A percentile compares a stretch with the other conserved stretches of the same genome.
Evolutionary conservation across 2,113 vertebrate genomes (phyloP).

Genomic region (Xenopus tropicalis): DNA sequence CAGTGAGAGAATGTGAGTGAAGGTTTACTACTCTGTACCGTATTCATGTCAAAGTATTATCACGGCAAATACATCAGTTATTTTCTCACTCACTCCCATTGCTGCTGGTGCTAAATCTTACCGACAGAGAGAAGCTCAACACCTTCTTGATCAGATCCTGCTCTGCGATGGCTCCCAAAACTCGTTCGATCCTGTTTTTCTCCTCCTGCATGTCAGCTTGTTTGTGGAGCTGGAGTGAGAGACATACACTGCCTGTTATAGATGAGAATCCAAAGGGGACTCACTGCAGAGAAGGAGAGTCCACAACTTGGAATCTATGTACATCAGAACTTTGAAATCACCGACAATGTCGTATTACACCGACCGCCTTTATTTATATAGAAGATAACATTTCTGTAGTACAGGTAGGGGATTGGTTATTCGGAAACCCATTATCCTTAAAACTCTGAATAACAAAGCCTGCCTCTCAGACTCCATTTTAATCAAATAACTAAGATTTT

Average conservation of each 20-base stretch:
- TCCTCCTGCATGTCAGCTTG: constrained; percentile 98
- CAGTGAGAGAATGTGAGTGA: no score
- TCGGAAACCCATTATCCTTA: no score
- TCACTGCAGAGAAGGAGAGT: constrained; percentile 1
- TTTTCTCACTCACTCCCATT: no score
- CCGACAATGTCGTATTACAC: no score
- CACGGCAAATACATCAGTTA: no score
- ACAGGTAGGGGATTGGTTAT: no score
- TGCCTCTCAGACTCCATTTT: no score
- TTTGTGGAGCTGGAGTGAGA: constrained; percentile 83
- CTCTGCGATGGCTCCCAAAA: constrained; percentile 88
- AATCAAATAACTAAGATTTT: no score
- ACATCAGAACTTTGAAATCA: neutral
- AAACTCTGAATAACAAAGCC: no score
- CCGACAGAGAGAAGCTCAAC: constrained; percentile 93
- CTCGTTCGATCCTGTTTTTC: constrained; percentile 92
- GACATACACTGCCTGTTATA: constrained; percentile 18
- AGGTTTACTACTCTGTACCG: no score
- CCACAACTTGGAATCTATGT: neutral
- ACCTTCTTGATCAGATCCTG: constrained; percentile 96
- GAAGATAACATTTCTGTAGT: neutral
- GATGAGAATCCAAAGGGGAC: neutral
- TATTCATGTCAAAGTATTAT: no score
- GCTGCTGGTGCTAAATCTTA: constrained; percentile 53
- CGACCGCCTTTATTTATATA: no score